These are phyloP conservation scores for Sisyra nigra DNA, from an alignment of 2,888 invertebrate genomes.

Conservation along the genomic window DNA sequence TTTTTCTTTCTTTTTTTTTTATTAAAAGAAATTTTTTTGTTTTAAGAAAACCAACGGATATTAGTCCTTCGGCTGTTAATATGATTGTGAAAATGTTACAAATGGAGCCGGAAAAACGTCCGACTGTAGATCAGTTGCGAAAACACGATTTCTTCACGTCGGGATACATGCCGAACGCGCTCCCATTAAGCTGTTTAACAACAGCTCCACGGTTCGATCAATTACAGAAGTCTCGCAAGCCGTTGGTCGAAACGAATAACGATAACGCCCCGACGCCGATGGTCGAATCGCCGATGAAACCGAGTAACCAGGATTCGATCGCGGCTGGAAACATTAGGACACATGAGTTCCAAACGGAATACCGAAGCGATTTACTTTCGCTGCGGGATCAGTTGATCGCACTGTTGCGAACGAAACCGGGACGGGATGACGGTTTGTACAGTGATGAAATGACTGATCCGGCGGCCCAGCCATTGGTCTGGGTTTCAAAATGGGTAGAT, in stretches of 20 bases:
- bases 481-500: conserved; percentile 99
- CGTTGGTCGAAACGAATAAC: conserved; percentile 50
- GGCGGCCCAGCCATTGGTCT: conserved; percentile 85
- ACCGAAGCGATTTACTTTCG: conserved; percentile 27
- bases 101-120: conserved; percentile 66
- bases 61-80: conserved; percentile 47
- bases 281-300: conserved; percentile 23
- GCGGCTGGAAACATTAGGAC: not conserved
- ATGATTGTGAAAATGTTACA: conserved; percentile 77
- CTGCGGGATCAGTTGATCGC: conserved; percentile 29
- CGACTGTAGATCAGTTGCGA: conserved; percentile 58
- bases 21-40: conserved; percentile 4
- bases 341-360: conserved; percentile 12
- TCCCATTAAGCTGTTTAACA: conserved; percentile 88
- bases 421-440: conserved; percentile 16
- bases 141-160: conserved; percentile 57
- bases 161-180: conserved; percentile 65
- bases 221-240: conserved; percentile 29
- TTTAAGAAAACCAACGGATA: conserved; percentile 41
- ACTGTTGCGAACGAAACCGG: conserved; percentile 24
- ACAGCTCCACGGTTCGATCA: conserved; percentile 84
- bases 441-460: conserved; percentile 90
- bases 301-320: conserved; percentile 5
- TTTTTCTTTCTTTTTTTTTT: too few relatives aligned
- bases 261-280: conserved; percentile 20